phyloP scores from a whole-genome alignment of 2,797 vertebrate genomes.

The Borostomias antarcticus region DNA sequence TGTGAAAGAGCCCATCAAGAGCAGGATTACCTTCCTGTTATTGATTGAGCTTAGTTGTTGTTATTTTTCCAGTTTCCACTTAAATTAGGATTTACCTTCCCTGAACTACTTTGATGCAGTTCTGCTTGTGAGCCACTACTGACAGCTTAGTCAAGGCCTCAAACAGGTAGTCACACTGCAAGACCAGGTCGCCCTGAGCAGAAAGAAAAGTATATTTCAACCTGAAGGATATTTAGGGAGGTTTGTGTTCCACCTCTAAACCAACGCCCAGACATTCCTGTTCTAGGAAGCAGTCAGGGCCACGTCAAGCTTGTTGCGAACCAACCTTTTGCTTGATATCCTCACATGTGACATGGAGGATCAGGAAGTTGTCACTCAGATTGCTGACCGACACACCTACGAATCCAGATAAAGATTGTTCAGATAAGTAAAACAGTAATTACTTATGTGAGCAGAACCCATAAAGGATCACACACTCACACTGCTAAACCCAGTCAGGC shows the following conservation, averaged over 20 bases:
- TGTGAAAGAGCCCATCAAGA: too few relatives aligned
- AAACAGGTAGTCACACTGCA: conserved; percentile 88
- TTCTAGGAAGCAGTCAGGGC: neutral
- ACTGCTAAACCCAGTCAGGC: neutral
- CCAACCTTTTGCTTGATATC: conserved; percentile 89
- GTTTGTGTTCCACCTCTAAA: too few relatives aligned
- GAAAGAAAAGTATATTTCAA: neutral
- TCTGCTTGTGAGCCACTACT: conserved; percentile 79
- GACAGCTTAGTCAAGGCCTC: conserved; percentile 86
- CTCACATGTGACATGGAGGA: conserved; percentile 86
- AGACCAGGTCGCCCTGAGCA: conserved; percentile 88
- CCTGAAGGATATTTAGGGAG: neutral
- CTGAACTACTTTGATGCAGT: conserved; percentile 79
- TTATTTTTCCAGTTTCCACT: neutral
- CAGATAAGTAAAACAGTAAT: neutral
- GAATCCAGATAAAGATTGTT: conserved; percentile 2
- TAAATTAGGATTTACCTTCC: conserved; percentile 79
- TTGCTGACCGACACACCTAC: conserved; percentile 91
- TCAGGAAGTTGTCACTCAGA: conserved; percentile 87
- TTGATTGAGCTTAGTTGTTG: too few relatives aligned
- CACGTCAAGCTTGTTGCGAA: neutral
- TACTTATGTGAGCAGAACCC: neutral
- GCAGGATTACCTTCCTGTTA: too few relatives aligned
- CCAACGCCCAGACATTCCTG: neutral
- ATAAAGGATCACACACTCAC: neutral